These are phyloP conservation scores for Thymelicus sylvestris DNA, from an alignment of 2,888 invertebrate species.

Conservation along the genomic window DNA sequence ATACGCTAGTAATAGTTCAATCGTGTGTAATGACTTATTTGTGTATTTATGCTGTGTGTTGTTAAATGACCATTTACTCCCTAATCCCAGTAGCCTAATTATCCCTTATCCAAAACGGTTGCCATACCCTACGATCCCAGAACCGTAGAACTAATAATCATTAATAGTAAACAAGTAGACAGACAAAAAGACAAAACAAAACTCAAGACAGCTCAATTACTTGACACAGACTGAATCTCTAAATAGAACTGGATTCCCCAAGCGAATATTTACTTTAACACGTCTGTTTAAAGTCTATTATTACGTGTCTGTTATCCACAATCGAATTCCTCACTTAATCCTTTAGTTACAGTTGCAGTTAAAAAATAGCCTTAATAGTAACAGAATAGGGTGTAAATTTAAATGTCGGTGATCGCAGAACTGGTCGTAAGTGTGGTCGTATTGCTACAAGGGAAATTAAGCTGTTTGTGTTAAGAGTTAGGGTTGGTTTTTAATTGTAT, in stretches of 20 bases:
- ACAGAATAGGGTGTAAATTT: conserved; percentile 44
- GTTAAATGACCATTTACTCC: too few species aligned
- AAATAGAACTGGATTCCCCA: conserved; percentile 62
- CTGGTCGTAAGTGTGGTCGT: conserved; percentile 3
- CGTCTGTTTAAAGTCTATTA: conserved; percentile 40
- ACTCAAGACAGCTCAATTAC: conserved; percentile 78
- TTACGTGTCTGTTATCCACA: conserved; percentile 32
- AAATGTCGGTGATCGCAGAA: neutral
- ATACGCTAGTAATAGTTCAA: too few species aligned
- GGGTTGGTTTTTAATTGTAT: conserved; percentile 47
- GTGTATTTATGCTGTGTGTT: too few species aligned
- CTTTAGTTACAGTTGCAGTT: conserved; percentile 42
- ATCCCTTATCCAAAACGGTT: neutral
- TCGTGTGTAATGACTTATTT: too few species aligned
- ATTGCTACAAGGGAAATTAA: conserved; percentile 2
- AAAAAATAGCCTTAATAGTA: conserved; percentile 47
- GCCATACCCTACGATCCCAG: neutral
- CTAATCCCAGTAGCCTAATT: neutral
- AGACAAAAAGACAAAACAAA: conserved; percentile 57
- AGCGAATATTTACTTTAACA: conserved; percentile 47
- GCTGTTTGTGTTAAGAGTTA: conserved; percentile 23
- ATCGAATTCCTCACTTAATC: conserved; percentile 58
- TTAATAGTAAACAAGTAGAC: conserved; percentile 46
- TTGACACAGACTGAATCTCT: conserved; percentile 61
- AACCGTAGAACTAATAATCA: conserved; percentile 41